These are phyloP conservation scores for Cisticola juncidis DNA, from an alignment of 2,113 vertebrate species.

Conservation along the genomic window DNA sequence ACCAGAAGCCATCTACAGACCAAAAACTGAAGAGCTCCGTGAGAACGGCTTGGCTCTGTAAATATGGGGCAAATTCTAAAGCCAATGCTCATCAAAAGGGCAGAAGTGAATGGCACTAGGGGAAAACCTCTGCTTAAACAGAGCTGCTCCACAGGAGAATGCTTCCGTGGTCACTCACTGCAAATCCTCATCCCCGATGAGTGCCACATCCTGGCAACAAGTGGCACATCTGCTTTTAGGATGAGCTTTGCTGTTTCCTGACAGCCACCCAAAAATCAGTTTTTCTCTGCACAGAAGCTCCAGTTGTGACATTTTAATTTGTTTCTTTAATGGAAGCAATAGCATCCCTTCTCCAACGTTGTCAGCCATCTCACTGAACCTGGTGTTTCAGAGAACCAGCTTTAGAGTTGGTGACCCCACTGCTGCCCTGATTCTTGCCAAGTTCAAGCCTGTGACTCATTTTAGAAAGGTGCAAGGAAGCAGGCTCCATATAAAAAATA, in stretches of 20 bases:
- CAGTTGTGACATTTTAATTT: neutral
- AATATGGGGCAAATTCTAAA: neutral
- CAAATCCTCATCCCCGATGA: neutral
- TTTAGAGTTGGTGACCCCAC: neutral
- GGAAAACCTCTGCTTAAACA: neutral
- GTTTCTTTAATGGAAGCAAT: neutral
- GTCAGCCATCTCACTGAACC: neutral
- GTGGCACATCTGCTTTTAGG: constrained; percentile 45
- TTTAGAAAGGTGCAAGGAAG: neutral
- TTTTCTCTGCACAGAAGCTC: neutral
- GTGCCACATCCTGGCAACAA: constrained; percentile 49
- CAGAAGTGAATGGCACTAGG: neutral
- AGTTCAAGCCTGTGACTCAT: neutral
- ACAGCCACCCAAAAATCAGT: neutral
- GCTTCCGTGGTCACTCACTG: neutral
- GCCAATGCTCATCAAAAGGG: neutral
- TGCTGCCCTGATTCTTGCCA: neutral
- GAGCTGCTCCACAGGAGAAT: neutral
- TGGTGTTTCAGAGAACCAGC: neutral
- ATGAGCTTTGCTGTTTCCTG: neutral
- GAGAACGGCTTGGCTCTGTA: neutral
- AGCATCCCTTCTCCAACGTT: neutral
- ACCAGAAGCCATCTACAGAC: neutral
- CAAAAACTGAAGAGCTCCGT: neutral
- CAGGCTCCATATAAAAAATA: neutral